Base-by-base conservation (phyloP, 2,888 invertebrate genomes). In the Rhabditoides inermis region DNA sequence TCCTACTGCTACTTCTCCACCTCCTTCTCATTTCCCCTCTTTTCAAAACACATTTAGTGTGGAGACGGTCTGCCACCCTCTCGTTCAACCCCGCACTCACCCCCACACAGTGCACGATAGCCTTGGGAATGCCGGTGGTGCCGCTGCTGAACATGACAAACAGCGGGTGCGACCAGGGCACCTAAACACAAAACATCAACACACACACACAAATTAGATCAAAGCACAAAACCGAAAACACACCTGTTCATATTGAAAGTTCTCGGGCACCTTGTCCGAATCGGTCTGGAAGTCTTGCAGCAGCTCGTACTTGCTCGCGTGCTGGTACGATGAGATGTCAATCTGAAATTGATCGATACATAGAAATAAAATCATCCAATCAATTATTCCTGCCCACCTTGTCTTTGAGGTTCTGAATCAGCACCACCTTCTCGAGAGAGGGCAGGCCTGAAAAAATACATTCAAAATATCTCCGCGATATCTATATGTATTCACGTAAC, bases 101-200 rank as follows among this genome's bases (percentile, higher is more conserved):
- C 64, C 82, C 82, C 36, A 77, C 80, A 18, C 81, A 80, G 65
- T 83, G 82, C 6, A 82, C 81, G 77, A 83, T 81, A 63, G 82
- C 82, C 72, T 83, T 83, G 28, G 83, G 83, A 18, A 77, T 76
- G 2, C 83, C 83, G 1, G 83, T 83, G 3, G 83, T 83, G n/a
- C 83, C 83, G 0, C 81, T 81, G 0, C 81, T 81, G 65, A 82
- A 83, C 78, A 82, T 79, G 50, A 83, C 81, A 63, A 79, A 82
- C 28, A 82, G 72, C 1, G 83, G 82, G 68, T 82, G 81, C 64
- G 78, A 77, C 69, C 83, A 82, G 0, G 82, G 78, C 2, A 83
- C 78, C 71, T 82, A 80, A 49, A 78, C 79, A 0, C 4, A 30
- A 35, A 32, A 46, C 5, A n/a, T 3, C 15, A 10, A n/a, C 3